Evolutionary conservation across 2,797 vertebrate genomes (phyloP).

Genomic region (Arremon aurantiirostris): DNA sequence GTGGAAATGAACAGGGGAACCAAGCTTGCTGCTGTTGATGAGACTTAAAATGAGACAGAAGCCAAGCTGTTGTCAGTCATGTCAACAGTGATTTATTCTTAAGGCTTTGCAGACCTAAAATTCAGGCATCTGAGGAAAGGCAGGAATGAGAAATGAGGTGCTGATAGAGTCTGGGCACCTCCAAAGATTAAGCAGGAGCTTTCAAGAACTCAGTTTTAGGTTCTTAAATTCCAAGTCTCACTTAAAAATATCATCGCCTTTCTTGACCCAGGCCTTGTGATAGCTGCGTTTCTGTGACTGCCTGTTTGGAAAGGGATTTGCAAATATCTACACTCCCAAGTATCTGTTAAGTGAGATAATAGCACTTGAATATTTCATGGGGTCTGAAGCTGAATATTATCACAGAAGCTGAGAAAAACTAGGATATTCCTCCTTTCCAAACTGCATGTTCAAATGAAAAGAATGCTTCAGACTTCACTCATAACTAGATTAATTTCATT

Average conservation of each 20-base stretch:
- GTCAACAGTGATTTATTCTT: conserved; percentile 44
- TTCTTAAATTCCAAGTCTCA: conserved; percentile 36
- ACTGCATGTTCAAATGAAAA: neutral
- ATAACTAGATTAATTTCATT: neutral
- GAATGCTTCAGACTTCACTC: neutral
- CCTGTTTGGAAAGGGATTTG: conserved; percentile 12
- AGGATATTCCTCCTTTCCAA: neutral
- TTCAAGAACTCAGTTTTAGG: conserved; percentile 20
- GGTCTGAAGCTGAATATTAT: neutral
- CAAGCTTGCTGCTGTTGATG: neutral
- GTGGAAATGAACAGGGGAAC: neutral
- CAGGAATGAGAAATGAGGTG: conserved; percentile 24
- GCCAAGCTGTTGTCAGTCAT: conserved; percentile 6
- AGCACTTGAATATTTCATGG: neutral
- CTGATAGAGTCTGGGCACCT: conserved; percentile 25
- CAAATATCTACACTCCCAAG: neutral
- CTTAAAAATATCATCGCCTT: neutral
- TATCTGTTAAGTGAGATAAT: neutral
- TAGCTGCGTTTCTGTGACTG: neutral
- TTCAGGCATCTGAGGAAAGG: neutral
- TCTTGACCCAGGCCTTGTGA: neutral
- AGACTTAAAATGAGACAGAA: conserved; percentile 16
- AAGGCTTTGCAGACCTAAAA: conserved; percentile 29
- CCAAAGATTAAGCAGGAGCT: conserved; percentile 30
- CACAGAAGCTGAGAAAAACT: neutral